These are phyloP conservation scores for Euclidia mi DNA, from an alignment of 2,888 invertebrate species.

Conservation along the genomic window DNA sequence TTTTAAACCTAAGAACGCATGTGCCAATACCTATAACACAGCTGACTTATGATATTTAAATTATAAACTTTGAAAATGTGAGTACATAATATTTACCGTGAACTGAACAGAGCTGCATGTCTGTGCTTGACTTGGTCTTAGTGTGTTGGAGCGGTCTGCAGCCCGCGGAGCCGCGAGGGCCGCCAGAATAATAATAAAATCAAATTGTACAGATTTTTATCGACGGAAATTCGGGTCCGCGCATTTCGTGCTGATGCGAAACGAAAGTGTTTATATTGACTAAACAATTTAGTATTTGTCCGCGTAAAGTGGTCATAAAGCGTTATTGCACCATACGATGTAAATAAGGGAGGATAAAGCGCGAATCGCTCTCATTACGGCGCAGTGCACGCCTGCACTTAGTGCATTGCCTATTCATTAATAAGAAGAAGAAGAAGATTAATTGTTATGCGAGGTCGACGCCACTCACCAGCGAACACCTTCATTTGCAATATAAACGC, in stretches of 20 bases:
- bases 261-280: constrained; percentile 44
- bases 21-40: too few relatives aligned
- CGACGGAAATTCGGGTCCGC: constrained; percentile 38
- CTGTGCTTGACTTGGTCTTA: too few relatives aligned
- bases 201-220: constrained; percentile 58
- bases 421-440: too few relatives aligned
- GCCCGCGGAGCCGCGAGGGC: constrained; percentile 5
- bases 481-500: constrained; percentile 2
- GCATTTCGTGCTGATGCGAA: constrained; percentile 34
- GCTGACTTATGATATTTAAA: too few relatives aligned
- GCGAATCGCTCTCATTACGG: background rate
- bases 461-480: constrained; percentile 3
- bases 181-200: constrained; percentile 53
- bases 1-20: too few relatives aligned
- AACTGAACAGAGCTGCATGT: too few relatives aligned
- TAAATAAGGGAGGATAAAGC: constrained; percentile 10
- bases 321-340: constrained; percentile 15
- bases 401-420: constrained; percentile 36
- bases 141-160: constrained; percentile 8
- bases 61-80: too few relatives aligned
- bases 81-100: too few relatives aligned
- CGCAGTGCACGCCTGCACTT: constrained; percentile 10
- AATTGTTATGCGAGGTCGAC: constrained; percentile 14
- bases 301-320: constrained; percentile 35
- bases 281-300: constrained; percentile 46